Evolutionary conservation across 2,113 vertebrate species (phyloP).

Genomic region (Tor tambroides): DNA sequence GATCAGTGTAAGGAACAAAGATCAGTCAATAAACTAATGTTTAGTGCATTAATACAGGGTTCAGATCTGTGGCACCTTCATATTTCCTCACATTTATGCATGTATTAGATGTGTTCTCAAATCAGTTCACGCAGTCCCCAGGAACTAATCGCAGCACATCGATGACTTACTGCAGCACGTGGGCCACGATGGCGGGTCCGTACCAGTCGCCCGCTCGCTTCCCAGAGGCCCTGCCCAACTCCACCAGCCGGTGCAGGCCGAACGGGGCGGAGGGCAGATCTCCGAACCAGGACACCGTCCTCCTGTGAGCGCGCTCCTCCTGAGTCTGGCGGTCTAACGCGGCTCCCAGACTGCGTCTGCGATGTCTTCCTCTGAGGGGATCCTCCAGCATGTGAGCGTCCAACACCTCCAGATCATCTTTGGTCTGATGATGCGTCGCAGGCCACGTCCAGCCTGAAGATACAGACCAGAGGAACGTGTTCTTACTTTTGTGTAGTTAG

Average conservation of each 20-base stretch:
- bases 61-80: too few relatives aligned
- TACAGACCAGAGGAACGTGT: background rate
- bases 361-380: background rate
- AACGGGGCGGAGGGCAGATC: slow-evolving; percentile 81
- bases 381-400: slow-evolving; percentile 7
- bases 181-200: slow-evolving; percentile 84
- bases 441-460: slow-evolving; percentile 77
- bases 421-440: slow-evolving; percentile 60
- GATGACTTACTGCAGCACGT: slow-evolving; percentile 84
- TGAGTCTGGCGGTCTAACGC: slow-evolving; percentile 57
- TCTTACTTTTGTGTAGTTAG: too few relatives aligned
- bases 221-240: slow-evolving; percentile 80
- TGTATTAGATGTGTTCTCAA: too few relatives aligned
- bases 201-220: slow-evolving; percentile 93
- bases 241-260: slow-evolving; percentile 84
- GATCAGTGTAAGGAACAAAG: too few relatives aligned
- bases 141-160: too few relatives aligned
- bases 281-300: slow-evolving; percentile 81
- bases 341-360: slow-evolving; percentile 66
- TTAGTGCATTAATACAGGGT: too few relatives aligned
- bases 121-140: too few relatives aligned
- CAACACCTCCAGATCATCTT: slow-evolving; percentile 74
- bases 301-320: slow-evolving; percentile 74
- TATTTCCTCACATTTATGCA: too few relatives aligned
- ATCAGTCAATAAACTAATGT: too few relatives aligned